Conservation (phyloP, 2,113 vertebrate species). For the Melanostigma gelatinosum region DNA sequence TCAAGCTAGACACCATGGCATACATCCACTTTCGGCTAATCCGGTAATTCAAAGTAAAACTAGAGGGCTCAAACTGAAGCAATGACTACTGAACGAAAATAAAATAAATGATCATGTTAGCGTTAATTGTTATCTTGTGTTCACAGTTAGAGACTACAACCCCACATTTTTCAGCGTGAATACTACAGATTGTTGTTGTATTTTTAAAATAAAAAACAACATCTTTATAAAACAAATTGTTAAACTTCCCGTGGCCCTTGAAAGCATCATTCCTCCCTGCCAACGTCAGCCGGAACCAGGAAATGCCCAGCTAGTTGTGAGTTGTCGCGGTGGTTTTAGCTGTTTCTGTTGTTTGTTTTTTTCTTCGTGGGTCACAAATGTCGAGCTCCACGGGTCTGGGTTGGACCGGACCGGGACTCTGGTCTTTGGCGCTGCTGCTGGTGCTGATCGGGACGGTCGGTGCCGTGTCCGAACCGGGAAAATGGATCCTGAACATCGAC, state of each 20-base stretch:
- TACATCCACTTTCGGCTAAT: no score
- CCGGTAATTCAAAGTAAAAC: neutral
- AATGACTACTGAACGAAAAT: neutral
- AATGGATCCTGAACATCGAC: constrained; percentile 70
- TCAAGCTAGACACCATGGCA: neutral
- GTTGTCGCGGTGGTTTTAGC: constrained; percentile 36
- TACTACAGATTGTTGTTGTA: no score
- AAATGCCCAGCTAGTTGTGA: constrained; percentile 55
- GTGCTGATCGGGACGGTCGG: constrained; percentile 30
- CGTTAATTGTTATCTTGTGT: neutral
- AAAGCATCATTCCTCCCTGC: neutral
- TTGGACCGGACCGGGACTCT: neutral
- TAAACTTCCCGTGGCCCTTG: neutral
- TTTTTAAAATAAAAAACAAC: neutral
- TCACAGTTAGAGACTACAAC: no score
- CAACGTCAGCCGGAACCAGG: constrained; percentile 47
- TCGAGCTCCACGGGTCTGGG: constrained; percentile 27
- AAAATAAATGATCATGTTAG: neutral
- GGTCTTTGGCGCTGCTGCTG: constrained; percentile 37
- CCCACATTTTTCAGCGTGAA: neutral
- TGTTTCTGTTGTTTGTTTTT: neutral
- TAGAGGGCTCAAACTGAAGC: neutral
- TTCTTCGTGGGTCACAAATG: constrained; percentile 57
- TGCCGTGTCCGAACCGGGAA: constrained; percentile 78
- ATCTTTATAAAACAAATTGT: rapidly evolving